phyloP scores from a whole-genome alignment of 2,888 invertebrate species.

The Drosophila vallismaia region DNA sequence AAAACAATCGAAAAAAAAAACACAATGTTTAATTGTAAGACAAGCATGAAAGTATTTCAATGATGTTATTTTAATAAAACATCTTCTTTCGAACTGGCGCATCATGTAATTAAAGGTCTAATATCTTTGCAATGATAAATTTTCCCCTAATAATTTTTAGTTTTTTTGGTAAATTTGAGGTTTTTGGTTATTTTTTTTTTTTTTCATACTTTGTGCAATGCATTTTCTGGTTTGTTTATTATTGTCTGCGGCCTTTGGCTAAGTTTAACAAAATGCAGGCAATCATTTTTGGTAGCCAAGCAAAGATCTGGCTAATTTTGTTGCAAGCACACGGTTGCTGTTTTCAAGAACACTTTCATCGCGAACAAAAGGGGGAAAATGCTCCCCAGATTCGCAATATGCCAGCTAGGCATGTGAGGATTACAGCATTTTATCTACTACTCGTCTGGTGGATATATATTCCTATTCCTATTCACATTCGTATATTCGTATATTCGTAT shows the following conservation, averaged over 20 bases:
- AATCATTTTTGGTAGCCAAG: slow-evolving; percentile 37
- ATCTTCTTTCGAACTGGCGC: neutral
- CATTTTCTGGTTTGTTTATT: slow-evolving; percentile 35
- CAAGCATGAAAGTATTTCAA: neutral
- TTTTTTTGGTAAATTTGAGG: neutral
- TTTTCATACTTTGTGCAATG: slow-evolving; percentile 12
- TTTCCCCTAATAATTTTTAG: neutral
- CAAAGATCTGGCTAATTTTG: slow-evolving; percentile 28
- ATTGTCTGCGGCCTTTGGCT: slow-evolving; percentile 29
- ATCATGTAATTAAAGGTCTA: neutral
- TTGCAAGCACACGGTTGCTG: slow-evolving; percentile 5
- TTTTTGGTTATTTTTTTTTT: slow-evolving; percentile 15
- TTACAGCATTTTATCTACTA: slow-evolving; percentile 20
- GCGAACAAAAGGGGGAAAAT: slow-evolving; percentile 27
- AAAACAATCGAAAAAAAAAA: neutral
- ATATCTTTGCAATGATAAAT: neutral
- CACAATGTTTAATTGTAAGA: neutral
- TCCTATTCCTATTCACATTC: neutral
- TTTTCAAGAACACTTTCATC: slow-evolving; percentile 25
- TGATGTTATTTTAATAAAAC: neutral
- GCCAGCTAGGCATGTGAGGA: slow-evolving; percentile 28
- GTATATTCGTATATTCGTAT: slow-evolving; percentile 1
- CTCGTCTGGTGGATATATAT: slow-evolving; percentile 4
- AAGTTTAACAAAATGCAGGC: slow-evolving; percentile 33
- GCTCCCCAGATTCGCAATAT: slow-evolving; percentile 22